Evolutionary conservation across 53 echinoderm and acorn worm species (phyloP).

Genomic region (Temnopleurus reevesii): DNA sequence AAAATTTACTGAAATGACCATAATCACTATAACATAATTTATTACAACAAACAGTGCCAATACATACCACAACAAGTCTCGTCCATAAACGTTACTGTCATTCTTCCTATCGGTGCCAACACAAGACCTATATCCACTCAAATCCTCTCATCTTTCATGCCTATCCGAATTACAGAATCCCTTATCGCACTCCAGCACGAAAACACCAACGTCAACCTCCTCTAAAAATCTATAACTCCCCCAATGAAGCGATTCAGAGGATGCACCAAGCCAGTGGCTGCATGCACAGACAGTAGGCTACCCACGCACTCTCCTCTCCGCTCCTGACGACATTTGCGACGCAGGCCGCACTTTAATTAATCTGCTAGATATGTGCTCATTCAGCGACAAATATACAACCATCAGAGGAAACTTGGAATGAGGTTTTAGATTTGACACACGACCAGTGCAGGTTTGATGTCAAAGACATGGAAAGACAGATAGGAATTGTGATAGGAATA

Average conservation of each 20-base stretch:
- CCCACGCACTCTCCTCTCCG: conserved; percentile 29
- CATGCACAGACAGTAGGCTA: not conserved
- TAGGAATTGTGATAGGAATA: not conserved
- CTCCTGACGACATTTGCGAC: conserved; percentile 3
- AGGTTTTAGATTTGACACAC: not conserved
- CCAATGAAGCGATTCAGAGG: conserved; percentile 27
- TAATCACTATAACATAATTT: no score
- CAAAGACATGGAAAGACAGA: no score
- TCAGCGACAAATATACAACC: not conserved
- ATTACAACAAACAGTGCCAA: no score
- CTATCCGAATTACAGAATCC: not conserved
- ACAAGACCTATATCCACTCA: conserved; percentile 15
- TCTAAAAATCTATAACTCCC: conserved; percentile 46
- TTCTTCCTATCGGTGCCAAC: conserved; percentile 2
- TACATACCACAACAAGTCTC: conserved; percentile 27
- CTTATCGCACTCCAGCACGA: not conserved
- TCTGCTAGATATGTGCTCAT: conserved; percentile 3
- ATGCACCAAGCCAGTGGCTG: not conserved
- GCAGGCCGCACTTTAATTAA: conserved; percentile 33
- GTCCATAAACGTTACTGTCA: conserved; percentile 55
- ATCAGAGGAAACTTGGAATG: not conserved
- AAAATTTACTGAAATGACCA: no score
- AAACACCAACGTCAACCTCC: conserved; percentile 31
- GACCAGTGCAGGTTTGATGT: not conserved
- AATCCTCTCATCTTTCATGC: not conserved